These are phyloP conservation scores for Lanistes nyassanus DNA, from an alignment of 1,140 invertebrate genomes.

Conservation along the genomic window DNA sequence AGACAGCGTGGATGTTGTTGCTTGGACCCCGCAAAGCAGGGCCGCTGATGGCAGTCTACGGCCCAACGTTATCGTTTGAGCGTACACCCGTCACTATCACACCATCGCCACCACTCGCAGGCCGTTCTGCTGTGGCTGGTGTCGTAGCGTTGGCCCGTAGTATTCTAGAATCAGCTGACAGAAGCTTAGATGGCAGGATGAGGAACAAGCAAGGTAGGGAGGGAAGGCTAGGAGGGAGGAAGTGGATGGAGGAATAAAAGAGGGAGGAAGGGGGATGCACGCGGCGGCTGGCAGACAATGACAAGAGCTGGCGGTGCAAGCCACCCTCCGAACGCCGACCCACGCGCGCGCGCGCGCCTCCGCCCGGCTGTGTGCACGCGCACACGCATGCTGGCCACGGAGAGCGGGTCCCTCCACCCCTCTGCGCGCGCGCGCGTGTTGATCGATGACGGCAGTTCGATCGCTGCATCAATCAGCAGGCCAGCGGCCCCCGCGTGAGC, in stretches of 20 bases:
- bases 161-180: not conserved
- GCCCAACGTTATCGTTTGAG: too few relatives aligned
- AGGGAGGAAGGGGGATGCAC: not conserved
- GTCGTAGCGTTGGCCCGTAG: not conserved
- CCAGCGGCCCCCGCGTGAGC: not conserved
- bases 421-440: not conserved
- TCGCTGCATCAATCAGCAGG: not conserved
- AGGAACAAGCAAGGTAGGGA: not conserved
- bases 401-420: not conserved
- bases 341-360: not conserved
- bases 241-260: not conserved
- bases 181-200: not conserved
- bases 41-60: too few relatives aligned
- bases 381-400: not conserved
- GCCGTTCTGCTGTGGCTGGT: not conserved
- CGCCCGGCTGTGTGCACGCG: not conserved
- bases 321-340: not conserved
- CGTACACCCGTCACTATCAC: too few relatives aligned
- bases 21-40: too few relatives aligned
- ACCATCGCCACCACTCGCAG: too few relatives aligned
- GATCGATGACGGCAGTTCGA: not conserved
- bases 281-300: not conserved
- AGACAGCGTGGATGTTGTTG: too few relatives aligned
- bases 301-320: not conserved
- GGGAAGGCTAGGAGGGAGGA: not conserved